Evolutionary conservation across 2,797 vertebrate species (phyloP).

Genomic region (Cygnus olor): DNA sequence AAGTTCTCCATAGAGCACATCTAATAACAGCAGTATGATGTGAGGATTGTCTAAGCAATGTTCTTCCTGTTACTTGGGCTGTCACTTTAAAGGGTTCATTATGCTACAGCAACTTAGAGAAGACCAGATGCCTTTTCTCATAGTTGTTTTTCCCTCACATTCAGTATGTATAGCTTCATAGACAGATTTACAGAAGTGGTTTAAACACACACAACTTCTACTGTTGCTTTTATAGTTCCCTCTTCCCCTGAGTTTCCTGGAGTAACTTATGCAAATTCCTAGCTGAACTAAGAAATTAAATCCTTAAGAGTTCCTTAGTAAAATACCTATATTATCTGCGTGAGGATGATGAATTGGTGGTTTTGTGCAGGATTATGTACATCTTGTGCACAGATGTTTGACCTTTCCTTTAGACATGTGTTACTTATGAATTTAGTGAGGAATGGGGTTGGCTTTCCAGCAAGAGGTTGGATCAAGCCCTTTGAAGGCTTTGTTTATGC

Average conservation of each 20-base stretch:
- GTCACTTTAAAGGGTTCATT: not conserved
- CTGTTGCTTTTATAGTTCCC: not conserved
- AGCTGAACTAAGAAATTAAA: conserved; percentile 12
- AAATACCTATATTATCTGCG: conserved; percentile 24
- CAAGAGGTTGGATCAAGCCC: not conserved
- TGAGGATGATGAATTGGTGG: conserved; percentile 2
- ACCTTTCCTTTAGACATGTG: conserved; percentile 3
- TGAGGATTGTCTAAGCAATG: not conserved
- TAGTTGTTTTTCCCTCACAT: not conserved
- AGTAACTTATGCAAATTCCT: not conserved
- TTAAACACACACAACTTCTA: not conserved
- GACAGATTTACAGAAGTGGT: not conserved
- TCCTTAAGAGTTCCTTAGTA: not conserved
- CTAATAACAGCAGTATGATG: not conserved
- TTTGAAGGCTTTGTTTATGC: conserved; percentile 25
- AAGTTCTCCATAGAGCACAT: not conserved
- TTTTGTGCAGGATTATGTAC: conserved; percentile 3
- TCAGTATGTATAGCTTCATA: not conserved
- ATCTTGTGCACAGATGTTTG: conserved; percentile 41
- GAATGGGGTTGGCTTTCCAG: not conserved
- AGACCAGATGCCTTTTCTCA: not conserved
- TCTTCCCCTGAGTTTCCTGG: not conserved
- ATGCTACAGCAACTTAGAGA: not conserved
- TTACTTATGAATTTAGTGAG: not conserved
- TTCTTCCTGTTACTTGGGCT: not conserved